Base-by-base conservation (phyloP, 2,113 vertebrate genomes). In the Phoxinus phoxinus region DNA sequence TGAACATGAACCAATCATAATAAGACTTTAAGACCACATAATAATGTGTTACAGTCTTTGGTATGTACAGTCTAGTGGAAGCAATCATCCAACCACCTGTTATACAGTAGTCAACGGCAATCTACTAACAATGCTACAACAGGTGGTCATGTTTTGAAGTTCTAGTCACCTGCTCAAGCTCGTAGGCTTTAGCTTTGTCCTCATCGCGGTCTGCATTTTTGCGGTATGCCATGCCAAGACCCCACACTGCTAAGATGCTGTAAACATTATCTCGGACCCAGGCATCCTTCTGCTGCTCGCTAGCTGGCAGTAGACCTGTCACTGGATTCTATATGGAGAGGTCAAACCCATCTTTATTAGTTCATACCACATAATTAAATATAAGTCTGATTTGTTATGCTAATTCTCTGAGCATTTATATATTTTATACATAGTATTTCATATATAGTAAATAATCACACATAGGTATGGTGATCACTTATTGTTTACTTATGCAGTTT, bases 191-290 rank as follows among this genome's bases (percentile, higher is more conserved):
- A 91, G 98, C 98, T 90, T 99, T 99, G 88, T 99, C 98, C 90
- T 99, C 98, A 0, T 99, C 98, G 0, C 97, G 96, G 91, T 99
- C 98, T 0, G 98, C 98, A 0, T 99, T 99, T 94, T 99, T 99
- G 65, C 98, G 96, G 81, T 99, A 99, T 1, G 98, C 98, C 97
- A 99, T 98, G 1, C 98, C 98, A 84, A 99, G 94, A 1, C 96
- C 98, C 98, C 98, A 99, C 67, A 99, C 97, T 0, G 98, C 95
- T 94, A 99, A 93, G 88, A 99, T 95, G 86, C 97, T 99, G 92
- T 99, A 99, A 73, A 99, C 94, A 73, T 99, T 99, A 89, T 99
- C 98, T 84, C 98, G 95, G 1, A 99, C 97, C 98, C 98, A 99
- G 72, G 98, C 98, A 84, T 99, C 98, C 83, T 96, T 97, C 88